These are phyloP conservation scores for Aleiodes testaceus DNA, from an alignment of 2,888 invertebrate genomes.

Conservation along the genomic window DNA sequence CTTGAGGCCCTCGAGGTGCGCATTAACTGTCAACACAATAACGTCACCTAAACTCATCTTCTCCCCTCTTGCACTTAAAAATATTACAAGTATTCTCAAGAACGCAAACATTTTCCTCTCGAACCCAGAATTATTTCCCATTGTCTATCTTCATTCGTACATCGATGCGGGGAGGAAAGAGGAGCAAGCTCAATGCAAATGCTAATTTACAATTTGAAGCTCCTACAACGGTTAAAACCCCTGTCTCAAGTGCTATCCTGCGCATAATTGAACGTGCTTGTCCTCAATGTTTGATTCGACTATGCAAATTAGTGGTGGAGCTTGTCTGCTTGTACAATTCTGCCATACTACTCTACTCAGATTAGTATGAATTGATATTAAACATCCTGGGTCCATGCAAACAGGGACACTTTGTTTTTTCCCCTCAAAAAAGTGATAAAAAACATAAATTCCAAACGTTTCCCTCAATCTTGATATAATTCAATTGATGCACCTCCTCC, in stretches of 20 bases:
- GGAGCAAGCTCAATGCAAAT: slow-evolving; percentile 26
- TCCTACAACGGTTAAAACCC: neutral
- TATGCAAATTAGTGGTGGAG: slow-evolving; percentile 57
- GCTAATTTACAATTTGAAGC: slow-evolving; percentile 38
- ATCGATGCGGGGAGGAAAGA: neutral
- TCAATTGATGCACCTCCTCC: too few relatives aligned
- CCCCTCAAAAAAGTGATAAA: too few relatives aligned
- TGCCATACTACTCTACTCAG: slow-evolving; percentile 16
- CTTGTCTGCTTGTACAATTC: slow-evolving; percentile 36
- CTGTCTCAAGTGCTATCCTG: slow-evolving; percentile 35
- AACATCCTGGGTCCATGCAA: slow-evolving; percentile 1
- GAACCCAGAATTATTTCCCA: neutral
- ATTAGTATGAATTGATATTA: slow-evolving; percentile 33
- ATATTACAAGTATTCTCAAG: too few relatives aligned
- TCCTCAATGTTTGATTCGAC: slow-evolving; percentile 53
- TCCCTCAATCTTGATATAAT: too few relatives aligned
- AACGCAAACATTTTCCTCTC: neutral
- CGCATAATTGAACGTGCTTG: slow-evolving; percentile 61
- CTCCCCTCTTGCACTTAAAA: too few relatives aligned
- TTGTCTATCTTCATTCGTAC: neutral
- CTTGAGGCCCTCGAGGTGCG: too few relatives aligned
- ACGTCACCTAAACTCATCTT: too few relatives aligned
- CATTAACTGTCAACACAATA: too few relatives aligned
- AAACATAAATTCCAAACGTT: too few relatives aligned
- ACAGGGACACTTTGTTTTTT: neutral